Base-by-base conservation (phyloP, 2,888 invertebrate genomes). In the Bembecia ichneumoniformis region DNA sequence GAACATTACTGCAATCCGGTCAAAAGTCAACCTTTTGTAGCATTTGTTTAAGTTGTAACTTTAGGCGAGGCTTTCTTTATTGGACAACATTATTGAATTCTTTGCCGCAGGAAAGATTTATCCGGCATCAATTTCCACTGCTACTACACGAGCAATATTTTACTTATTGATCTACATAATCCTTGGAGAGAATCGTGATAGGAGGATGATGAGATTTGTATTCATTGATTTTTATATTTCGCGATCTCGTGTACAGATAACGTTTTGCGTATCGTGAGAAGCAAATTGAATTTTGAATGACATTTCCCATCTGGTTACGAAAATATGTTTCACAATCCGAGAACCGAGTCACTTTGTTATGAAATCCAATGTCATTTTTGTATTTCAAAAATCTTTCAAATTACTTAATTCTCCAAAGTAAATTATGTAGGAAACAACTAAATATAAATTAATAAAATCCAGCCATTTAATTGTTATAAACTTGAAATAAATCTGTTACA, bases 1-100 rank as follows among this genome's bases (percentile, higher is more conserved):
- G 40, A 13, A 40, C 40, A 40, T 40, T 34, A 28, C 11, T 20
- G 13, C 46, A 28, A 36, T 47, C 15, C 45, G 35, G 44, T 49
- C 35, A 34, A 49, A 49, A 45, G 14, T 35, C 16, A 45, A 45
- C 14, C 49, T 45, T 49, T 44, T 36, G 20, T 46, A 46, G 46
- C 17, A 40, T 46, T 40, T 45, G 62, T 62, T 58, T 57, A 60
- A 57, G 50, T 60, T 57, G 56, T 56, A 49, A 53, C 28, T 50
- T 52, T 50, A 49, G 57, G 50, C 36, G 57, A 61, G 55, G 57
- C 60, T 63, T 65, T 63, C 62, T 64, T 67, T 71, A 66, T 69
- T 66, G 73, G 59, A 64, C 69, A 68, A 69, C 70, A 68, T 74
- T 71, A 71, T 73, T 69, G 70, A 68, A 76, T 74, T 74, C 71